Conservation (phyloP, 2,797 vertebrate genomes). For the Eurystomus glaucurus region DNA sequence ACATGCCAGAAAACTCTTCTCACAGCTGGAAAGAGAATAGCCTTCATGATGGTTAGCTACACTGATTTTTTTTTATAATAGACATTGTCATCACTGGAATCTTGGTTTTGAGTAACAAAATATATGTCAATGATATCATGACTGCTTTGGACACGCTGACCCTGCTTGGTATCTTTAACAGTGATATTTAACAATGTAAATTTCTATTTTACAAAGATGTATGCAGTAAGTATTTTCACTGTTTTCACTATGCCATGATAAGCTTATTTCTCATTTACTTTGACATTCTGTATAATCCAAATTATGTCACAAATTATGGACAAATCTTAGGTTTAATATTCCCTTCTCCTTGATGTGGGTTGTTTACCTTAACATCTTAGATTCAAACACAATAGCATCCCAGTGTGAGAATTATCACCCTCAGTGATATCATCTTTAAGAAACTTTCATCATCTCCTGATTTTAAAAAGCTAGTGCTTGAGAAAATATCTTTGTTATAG, state of each 20-base stretch:
- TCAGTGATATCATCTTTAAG: not conserved
- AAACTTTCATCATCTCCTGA: not conserved
- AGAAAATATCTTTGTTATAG: not conserved
- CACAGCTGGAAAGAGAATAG: not conserved
- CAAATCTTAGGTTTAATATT: not conserved
- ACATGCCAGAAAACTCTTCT: not conserved
- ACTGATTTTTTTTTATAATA: not conserved
- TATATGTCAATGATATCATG: not conserved
- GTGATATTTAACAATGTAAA: not conserved
- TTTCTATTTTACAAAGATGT: not conserved
- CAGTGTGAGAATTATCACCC: not conserved
- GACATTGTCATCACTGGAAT: not conserved
- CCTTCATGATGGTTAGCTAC: not conserved
- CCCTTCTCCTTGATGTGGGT: not conserved
- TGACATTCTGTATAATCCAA: not conserved
- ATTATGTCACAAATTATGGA: not conserved
- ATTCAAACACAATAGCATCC: not conserved
- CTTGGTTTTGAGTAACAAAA: not conserved
- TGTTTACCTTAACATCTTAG: not conserved
- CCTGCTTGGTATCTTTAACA: not conserved
- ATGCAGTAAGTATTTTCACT: not conserved
- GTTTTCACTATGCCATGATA: not conserved
- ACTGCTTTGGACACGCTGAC: not conserved
- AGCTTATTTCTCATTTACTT: not conserved
- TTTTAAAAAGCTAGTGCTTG: not conserved